Evolutionary conservation across 2,113 vertebrate species (phyloP).

Genomic region (Siniperca chuatsi): DNA sequence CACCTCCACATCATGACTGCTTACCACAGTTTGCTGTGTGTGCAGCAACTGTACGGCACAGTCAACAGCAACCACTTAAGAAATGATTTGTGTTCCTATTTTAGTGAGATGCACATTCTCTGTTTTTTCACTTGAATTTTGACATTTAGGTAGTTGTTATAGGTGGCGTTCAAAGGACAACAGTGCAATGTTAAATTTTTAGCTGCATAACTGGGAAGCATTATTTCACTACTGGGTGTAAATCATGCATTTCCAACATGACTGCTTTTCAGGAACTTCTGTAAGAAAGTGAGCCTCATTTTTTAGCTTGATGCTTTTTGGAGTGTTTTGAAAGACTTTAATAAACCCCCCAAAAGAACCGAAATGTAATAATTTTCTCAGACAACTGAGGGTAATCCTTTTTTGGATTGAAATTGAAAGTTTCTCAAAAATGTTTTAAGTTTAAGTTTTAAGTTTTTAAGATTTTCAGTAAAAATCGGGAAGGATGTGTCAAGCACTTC

Average conservation of each 20-base stretch:
- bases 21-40: constrained; percentile 51
- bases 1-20: constrained; percentile 47
- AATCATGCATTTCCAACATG: neutral
- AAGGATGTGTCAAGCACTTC: neutral
- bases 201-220: neutral
- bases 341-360: neutral
- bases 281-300: neutral
- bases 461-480: neutral
- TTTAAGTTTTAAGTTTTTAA: neutral
- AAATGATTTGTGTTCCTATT: neutral
- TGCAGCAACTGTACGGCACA: constrained; percentile 32
- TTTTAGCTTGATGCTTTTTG: neutral
- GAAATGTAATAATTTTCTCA: neutral
- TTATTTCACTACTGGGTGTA: neutral
- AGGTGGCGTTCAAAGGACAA: neutral
- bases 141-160: neutral
- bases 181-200: neutral
- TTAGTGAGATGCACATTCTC: neutral
- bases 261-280: constrained; percentile 6
- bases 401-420: neutral
- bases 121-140: neutral
- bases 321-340: neutral
- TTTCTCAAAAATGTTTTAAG: neutral
- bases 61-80: constrained; percentile 33
- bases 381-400: neutral